A percentile compares a stretch with the other conserved stretches of the same genome.
phyloP scores from a whole-genome alignment of 37 sponge, comb jelly and placozoan species.

The Crambe crambe region DNA sequence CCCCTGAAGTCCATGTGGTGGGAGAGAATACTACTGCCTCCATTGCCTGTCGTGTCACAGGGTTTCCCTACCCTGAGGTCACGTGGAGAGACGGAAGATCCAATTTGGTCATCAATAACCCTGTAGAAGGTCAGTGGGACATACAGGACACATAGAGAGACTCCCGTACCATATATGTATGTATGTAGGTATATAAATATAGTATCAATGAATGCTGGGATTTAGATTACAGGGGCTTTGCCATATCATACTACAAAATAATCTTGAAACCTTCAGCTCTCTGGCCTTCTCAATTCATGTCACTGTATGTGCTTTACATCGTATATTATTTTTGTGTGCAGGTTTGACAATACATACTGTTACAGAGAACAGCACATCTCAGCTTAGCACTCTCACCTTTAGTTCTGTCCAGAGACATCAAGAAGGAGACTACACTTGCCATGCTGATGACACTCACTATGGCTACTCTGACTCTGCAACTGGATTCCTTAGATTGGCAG shows the following conservation, averaged over 20 bases:
- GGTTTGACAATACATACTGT: neutral
- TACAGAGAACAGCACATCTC: neutral
- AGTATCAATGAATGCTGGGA: too few relatives aligned
- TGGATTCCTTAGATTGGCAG: neutral
- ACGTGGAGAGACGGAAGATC: neutral
- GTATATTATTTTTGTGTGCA: too few relatives aligned
- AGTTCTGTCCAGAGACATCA: neutral
- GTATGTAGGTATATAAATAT: too few relatives aligned
- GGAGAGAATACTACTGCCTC: neutral
- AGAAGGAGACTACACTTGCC: slow-evolving; percentile 18
- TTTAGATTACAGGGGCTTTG: too few relatives aligned
- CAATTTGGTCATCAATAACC: neutral
- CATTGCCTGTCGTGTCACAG: neutral
- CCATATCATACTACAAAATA: too few relatives aligned
- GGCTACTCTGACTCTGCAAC: neutral
- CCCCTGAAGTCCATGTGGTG: neutral
- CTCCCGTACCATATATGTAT: too few relatives aligned
- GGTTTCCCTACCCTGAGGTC: neutral
- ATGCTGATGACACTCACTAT: neutral
- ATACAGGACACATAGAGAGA: too few relatives aligned
- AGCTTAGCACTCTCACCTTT: neutral
- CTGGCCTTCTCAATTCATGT: too few relatives aligned
- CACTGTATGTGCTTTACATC: too few relatives aligned
- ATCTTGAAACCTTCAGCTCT: too few relatives aligned
- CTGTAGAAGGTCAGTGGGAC: neutral